Conservation (phyloP, 2,797 vertebrate species). For the Karalla daura region DNA sequence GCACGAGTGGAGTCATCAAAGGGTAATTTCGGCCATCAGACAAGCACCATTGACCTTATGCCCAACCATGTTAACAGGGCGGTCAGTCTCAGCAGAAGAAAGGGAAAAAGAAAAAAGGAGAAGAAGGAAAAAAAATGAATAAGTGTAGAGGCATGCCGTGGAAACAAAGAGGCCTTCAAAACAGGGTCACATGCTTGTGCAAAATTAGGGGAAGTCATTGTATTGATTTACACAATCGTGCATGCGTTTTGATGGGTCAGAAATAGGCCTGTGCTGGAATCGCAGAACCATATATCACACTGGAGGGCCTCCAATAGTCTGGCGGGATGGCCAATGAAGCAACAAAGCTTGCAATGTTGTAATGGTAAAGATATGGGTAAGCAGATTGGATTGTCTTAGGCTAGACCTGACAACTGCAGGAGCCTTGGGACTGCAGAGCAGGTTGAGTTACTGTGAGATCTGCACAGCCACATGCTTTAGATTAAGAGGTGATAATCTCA, state of each 20-base stretch:
- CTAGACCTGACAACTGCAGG: conserved; percentile 65
- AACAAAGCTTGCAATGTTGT: conserved; percentile 69
- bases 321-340: conserved; percentile 41
- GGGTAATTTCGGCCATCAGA: conserved; percentile 66
- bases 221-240: conserved; percentile 82
- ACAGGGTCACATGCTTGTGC: conserved; percentile 79
- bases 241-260: conserved; percentile 67
- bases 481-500: conserved; percentile 86
- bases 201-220: conserved; percentile 80
- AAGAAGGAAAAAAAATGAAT: conserved; percentile 62
- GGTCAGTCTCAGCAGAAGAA: conserved; percentile 65
- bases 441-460: conserved; percentile 72
- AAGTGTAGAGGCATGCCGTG: conserved; percentile 73
- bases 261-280: conserved; percentile 65
- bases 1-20: conserved; percentile 46
- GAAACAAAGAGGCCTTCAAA: conserved; percentile 85
- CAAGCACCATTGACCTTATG: conserved; percentile 70
- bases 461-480: conserved; percentile 81
- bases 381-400: conserved; percentile 70
- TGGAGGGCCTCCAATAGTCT: conserved; percentile 49
- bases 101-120: conserved; percentile 62
- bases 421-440: conserved; percentile 57
- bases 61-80: conserved; percentile 66
- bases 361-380: conserved; percentile 61
- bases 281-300: conserved; percentile 67